Evolutionary conservation across 2,113 vertebrate genomes (phyloP).

Genomic region (Phyllopteryx taeniolatus): DNA sequence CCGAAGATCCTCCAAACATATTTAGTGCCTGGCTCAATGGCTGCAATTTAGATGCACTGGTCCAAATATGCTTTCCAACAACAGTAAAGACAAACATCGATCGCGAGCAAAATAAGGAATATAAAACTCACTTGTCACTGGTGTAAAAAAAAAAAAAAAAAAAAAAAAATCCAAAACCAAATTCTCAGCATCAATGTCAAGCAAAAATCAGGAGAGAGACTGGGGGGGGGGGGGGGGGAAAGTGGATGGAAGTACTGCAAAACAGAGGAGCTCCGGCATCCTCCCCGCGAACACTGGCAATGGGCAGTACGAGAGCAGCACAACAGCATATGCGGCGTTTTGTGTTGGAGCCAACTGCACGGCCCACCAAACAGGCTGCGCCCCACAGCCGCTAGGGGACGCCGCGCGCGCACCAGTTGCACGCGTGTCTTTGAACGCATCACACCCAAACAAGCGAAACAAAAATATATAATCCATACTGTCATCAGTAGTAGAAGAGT

Average conservation of each 20-base stretch:
- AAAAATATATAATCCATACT: not conserved
- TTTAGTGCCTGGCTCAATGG: not conserved
- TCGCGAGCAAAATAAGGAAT: not conserved
- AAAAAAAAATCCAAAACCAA: not conserved
- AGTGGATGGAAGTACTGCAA: slow-evolving; percentile 15
- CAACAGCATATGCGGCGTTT: slow-evolving; percentile 3
- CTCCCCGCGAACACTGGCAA: slow-evolving; percentile 28
- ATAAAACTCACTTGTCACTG: not conserved
- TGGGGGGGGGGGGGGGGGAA: not conserved
- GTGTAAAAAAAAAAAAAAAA: not conserved
- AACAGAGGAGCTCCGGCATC: slow-evolving; percentile 23
- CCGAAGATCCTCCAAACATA: not conserved
- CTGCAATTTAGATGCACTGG: not conserved
- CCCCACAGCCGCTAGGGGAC: slow-evolving; percentile 45
- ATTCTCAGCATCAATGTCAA: not conserved
- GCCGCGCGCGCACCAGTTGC: not conserved
- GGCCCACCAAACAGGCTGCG: not conserved
- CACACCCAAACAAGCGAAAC: not conserved
- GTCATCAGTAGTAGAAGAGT: not conserved
- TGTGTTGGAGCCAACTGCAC: not conserved
- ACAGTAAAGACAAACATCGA: not conserved
- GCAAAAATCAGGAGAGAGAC: not conserved
- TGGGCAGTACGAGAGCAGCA: slow-evolving; percentile 28
- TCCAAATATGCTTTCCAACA: not conserved
- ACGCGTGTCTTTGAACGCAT: not conserved